Conservation (phyloP, 2,113 vertebrate genomes). For the Rutilus rutilus region DNA sequence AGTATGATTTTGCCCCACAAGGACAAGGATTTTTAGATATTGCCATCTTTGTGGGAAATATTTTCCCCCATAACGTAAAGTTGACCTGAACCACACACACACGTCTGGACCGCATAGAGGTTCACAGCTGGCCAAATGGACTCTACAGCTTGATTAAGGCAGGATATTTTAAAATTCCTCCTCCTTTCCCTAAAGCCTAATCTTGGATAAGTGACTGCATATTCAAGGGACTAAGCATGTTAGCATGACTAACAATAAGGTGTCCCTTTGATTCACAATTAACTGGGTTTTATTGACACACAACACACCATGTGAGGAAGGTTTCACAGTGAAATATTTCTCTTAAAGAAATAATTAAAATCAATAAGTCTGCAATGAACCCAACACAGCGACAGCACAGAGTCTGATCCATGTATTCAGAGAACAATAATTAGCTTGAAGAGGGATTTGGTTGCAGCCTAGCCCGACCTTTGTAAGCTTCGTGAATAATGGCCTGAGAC, state of each 20-base stretch:
- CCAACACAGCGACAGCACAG: slow-evolving; percentile 45
- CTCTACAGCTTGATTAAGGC: slow-evolving; percentile 64
- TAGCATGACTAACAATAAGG: slow-evolving; percentile 56
- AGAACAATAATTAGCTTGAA: slow-evolving; percentile 69
- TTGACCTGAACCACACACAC: slow-evolving; percentile 19
- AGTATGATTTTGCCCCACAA: too few relatives aligned
- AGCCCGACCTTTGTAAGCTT: slow-evolving; percentile 69
- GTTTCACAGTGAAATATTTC: slow-evolving; percentile 9
- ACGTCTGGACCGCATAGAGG: slow-evolving; percentile 44
- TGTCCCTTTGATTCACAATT: slow-evolving; percentile 48
- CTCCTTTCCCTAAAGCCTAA: slow-evolving; percentile 60
- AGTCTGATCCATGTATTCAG: slow-evolving; percentile 60
- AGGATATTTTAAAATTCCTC: slow-evolving; percentile 59
- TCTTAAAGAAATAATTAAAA: slow-evolving; percentile 46
- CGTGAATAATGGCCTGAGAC: slow-evolving; percentile 51
- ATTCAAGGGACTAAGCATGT: slow-evolving; percentile 58
- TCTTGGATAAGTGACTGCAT: slow-evolving; percentile 60
- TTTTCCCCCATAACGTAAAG: too few relatives aligned
- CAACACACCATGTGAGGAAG: slow-evolving; percentile 5
- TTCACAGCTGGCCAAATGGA: slow-evolving; percentile 44
- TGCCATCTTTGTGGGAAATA: too few relatives aligned
- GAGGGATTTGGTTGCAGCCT: slow-evolving; percentile 68
- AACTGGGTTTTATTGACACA: slow-evolving; percentile 41
- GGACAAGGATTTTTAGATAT: too few relatives aligned
- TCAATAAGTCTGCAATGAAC: slow-evolving; percentile 51